Base-by-base conservation (phyloP, 2,888 invertebrate genomes). In the Mesorhabditis spiculigera region DNA sequence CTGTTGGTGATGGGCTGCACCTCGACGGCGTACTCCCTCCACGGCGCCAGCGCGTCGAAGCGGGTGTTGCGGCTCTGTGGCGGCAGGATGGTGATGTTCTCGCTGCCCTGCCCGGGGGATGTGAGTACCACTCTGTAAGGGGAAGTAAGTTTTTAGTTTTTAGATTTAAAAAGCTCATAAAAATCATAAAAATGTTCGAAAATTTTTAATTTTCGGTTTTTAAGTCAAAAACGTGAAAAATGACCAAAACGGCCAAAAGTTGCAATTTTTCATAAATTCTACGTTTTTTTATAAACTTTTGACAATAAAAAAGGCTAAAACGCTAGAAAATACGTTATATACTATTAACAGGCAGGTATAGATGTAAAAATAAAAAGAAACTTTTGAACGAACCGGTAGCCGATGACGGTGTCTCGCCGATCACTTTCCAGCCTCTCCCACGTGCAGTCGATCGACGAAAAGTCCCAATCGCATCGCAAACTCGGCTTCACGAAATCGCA, bases 1-100 rank as follows among this genome's bases (percentile, higher is more conserved):
- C 58, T 69, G 70, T 76, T 75, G 4, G 78, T 78, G 50, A 78
- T 76, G 42, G 72, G 67, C 71, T 76, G 76, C 5, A 78, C 75
- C 75, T 77, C 67, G 67, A 77, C 63, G 6, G n/a, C 8, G 41
- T 63, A 63, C 41, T 8, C 28, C 41, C 6, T 63, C 41, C 8
- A 8, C 41, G 63, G 63, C 6, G 41, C 41, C 13, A 63, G 16
- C n/a, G 10, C 58, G n/a, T 50, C 58, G n/a, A 50, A 63, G 13
- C 63, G 58, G 10, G 58, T 50, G 8, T n/a, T 50, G 8, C 58
- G 8, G 10, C 10, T 50, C 3, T 78, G 76, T 5, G 78, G 78
- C 43, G 76, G 78, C 67, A 76, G 76, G 66, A 78, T 76, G 16
- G 75, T 75, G 5, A 74, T 78, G 58, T 76, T 78, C 13, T 73